Conservation (phyloP, 2,888 invertebrate genomes). For the Corythucha ciliata region DNA sequence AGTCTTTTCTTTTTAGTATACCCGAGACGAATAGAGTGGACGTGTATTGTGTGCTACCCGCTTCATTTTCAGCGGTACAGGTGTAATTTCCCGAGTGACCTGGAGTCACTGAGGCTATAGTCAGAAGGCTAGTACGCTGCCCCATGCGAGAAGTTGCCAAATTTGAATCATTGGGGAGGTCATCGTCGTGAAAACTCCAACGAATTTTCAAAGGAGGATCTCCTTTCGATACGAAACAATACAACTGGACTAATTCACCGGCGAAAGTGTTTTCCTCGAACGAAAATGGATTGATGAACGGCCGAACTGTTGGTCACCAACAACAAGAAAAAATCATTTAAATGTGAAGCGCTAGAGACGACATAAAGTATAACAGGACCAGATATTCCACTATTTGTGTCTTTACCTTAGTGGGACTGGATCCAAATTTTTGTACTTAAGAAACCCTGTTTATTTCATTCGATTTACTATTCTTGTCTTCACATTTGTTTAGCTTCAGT, state of each 20-base stretch:
- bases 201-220: constrained; percentile 48
- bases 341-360: neutral
- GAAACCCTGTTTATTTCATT: too few species aligned
- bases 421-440: too few species aligned
- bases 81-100: constrained; percentile 67
- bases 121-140: constrained; percentile 43
- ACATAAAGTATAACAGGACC: too few species aligned
- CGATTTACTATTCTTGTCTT: too few species aligned
- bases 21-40: constrained; percentile 55
- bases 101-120: constrained; percentile 58
- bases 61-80: constrained; percentile 63
- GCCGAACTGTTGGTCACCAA: constrained; percentile 51
- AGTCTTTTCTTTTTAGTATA: too few species aligned
- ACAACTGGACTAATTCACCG: constrained; percentile 69
- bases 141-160: constrained; percentile 31
- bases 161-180: constrained; percentile 34
- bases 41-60: constrained; percentile 58
- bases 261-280: constrained; percentile 64
- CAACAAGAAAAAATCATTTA: neutral
- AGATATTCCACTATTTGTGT: too few species aligned
- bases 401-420: too few species aligned
- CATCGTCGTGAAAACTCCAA: constrained; percentile 47
- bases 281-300: constrained; percentile 70
- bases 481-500: too few species aligned
- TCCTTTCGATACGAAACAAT: constrained; percentile 54